Evolutionary conservation across 1,140 invertebrate genomes (phyloP).

Genomic region (Drosophila sturtevanti): DNA sequence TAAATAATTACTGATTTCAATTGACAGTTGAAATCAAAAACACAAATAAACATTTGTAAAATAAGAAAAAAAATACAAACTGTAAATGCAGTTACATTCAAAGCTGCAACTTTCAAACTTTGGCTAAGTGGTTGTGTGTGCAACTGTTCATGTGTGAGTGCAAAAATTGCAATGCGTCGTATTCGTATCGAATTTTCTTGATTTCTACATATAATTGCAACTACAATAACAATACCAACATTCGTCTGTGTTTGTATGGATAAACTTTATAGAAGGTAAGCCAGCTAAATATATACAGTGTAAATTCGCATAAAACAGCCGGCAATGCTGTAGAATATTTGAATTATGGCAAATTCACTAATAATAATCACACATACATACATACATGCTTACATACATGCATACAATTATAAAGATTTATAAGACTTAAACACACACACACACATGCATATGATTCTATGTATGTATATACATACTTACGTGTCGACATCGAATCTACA

Average conservation of each 20-base stretch:
- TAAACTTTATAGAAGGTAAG: slow-evolving; percentile 52
- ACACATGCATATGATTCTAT: no score
- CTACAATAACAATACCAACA: slow-evolving; percentile 22
- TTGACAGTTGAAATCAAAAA: not conserved
- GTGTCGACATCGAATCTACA: slow-evolving; percentile 3
- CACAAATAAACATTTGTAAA: not conserved
- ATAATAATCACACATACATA: slow-evolving; percentile 28
- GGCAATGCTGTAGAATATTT: slow-evolving; percentile 16
- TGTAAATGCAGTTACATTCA: not conserved
- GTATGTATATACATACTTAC: not conserved
- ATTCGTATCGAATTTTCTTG: slow-evolving; percentile 67
- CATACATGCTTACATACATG: not conserved
- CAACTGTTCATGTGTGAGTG: slow-evolving; percentile 36
- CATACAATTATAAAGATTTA: not conserved
- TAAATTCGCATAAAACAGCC: not conserved
- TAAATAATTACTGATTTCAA: not conserved
- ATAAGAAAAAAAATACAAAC: slow-evolving; percentile 1
- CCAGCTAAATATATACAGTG: not conserved
- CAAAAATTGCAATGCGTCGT: slow-evolving; percentile 62
- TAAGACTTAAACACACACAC: not conserved
- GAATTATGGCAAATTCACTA: slow-evolving; percentile 17
- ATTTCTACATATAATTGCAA: slow-evolving; percentile 48
- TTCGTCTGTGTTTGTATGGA: slow-evolving; percentile 43
- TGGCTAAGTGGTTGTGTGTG: not conserved
- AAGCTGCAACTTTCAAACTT: slow-evolving; percentile 1